Percentiles rank a stretch among this genome's conserved stretches.
These are phyloP conservation scores for Zaprionus vittiger DNA, from an alignment of 1,140 invertebrate species.

Conservation along the genomic window DNA sequence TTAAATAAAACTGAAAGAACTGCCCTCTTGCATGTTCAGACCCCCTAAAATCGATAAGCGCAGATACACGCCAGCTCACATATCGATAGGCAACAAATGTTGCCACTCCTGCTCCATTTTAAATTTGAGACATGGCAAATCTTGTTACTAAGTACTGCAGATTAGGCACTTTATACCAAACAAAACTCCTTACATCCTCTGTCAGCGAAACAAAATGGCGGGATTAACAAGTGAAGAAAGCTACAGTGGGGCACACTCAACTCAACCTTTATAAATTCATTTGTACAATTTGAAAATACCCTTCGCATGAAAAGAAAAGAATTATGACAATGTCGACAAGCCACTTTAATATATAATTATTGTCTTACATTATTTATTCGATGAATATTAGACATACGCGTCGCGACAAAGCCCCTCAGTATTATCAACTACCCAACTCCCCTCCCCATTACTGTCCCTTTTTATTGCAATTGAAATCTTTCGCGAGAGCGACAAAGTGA, in stretches of 20 bases:
- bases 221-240: not conserved
- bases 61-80: not conserved
- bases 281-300: not conserved
- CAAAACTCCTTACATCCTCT: not conserved
- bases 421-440: conserved; percentile 30
- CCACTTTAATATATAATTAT: conserved; percentile 7
- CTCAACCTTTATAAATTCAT: no score
- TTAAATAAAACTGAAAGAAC: not conserved
- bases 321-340: conserved; percentile 2
- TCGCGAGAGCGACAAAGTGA: conserved; percentile 19
- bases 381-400: conserved; percentile 73
- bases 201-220: conserved; percentile 2
- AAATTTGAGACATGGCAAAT: not conserved
- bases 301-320: not conserved
- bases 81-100: not conserved
- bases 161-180: not conserved
- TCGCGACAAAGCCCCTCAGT: conserved; percentile 44
- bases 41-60: not conserved
- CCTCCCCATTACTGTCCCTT: conserved; percentile 46
- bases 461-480: conserved; percentile 82
- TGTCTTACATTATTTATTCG: conserved; percentile 71
- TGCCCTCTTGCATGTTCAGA: not conserved
- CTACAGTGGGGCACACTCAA: not conserved
- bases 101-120: not conserved
- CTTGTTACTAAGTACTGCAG: conserved; percentile 2